Conservation (phyloP, 2,888 invertebrate genomes). For the Drosophila infuscata region DNA sequence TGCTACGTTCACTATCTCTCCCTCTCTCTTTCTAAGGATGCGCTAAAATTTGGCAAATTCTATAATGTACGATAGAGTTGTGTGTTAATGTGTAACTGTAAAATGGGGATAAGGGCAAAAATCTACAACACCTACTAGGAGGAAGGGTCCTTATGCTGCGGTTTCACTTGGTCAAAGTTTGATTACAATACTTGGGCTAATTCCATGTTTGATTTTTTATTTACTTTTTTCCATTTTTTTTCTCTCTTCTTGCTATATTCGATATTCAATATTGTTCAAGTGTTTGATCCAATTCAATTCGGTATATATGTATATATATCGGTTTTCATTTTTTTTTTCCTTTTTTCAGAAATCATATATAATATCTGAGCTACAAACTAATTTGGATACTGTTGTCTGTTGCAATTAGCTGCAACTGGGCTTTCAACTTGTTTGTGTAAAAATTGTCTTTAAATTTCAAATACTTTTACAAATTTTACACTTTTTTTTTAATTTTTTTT, state of each 20-base stretch:
- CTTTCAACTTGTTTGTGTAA: constrained; percentile 40
- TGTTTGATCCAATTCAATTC: constrained; percentile 47
- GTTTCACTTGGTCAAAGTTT: constrained; percentile 60
- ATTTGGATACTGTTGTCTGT: constrained; percentile 44
- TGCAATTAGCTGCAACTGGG: constrained; percentile 17
- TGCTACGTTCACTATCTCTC: constrained; percentile 15
- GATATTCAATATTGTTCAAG: constrained; percentile 58
- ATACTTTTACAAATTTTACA: constrained; percentile 40
- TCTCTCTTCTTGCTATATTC: constrained; percentile 43
- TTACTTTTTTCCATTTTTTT: not conserved
- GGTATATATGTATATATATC: constrained; percentile 15
- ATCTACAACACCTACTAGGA: constrained; percentile 45
- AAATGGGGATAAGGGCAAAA: constrained; percentile 33
- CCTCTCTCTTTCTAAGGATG: constrained; percentile 43
- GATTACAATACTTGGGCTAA: constrained; percentile 53
- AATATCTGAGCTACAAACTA: constrained; percentile 42
- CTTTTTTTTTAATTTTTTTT: constrained; percentile 1
- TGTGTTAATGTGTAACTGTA: constrained; percentile 24
- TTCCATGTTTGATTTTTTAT: constrained; percentile 16
- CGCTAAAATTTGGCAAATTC: constrained; percentile 76
- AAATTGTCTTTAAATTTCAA: constrained; percentile 64
- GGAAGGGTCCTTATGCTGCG: constrained; percentile 50
- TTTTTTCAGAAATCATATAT: constrained; percentile 45
- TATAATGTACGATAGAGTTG: constrained; percentile 50
- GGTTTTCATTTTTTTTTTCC: constrained; percentile 7